Evolutionary conservation across 2,797 vertebrate genomes (phyloP), one percentile per base, ranked within the genome.

Genomic region (Diplodus puntazzo): DNA sequence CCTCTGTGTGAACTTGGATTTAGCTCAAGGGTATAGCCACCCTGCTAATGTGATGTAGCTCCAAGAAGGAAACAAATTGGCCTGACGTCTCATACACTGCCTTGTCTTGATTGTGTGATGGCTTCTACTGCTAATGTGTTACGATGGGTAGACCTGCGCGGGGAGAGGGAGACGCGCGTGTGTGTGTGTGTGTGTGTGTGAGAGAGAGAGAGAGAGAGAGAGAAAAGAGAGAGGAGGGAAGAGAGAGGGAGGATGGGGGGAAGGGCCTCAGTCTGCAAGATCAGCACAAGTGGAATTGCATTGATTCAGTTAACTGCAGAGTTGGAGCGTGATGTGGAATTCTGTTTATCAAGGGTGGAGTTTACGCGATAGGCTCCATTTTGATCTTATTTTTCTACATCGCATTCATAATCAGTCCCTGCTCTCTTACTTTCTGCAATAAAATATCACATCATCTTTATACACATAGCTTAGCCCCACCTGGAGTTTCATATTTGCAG

Each of bases 211-310:
- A 68, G 73, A 72, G 73, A 66, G 64, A 48, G 82, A 43, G 62
- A 52, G 76, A 45, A 16, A 83, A 50, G 58, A 49, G 73, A 11
- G 81, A 25, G 65, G 61, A 8, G 80, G 78, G 11, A 71, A 11
- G 69, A n/a, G 79, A 12, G 83, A 62, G 82, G 71, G 79, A 60
- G 87, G 83, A 69, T 89, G 91, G 93, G 93, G 39, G 93, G 93
- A 93, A 90, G 94, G 93, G 94, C 88, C 87, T 84, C 87, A 89
- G 91, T 93, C 92, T 95, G 95, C 94, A 93, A 94, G 89, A 95
- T 95, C 95, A 95, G 95, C 94, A 95, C 93, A 95, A 95, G 92
- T 95, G 94, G 92, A 94, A 95, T 95, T 94, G 91, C 94, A 95
- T 95, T 95, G 95, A 95, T 95, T 94, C 94, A 93, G 93, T 93